These are phyloP conservation scores for Gephyroberyx darwinii DNA, from an alignment of 2,797 vertebrate genomes.

Conservation along the genomic window DNA sequence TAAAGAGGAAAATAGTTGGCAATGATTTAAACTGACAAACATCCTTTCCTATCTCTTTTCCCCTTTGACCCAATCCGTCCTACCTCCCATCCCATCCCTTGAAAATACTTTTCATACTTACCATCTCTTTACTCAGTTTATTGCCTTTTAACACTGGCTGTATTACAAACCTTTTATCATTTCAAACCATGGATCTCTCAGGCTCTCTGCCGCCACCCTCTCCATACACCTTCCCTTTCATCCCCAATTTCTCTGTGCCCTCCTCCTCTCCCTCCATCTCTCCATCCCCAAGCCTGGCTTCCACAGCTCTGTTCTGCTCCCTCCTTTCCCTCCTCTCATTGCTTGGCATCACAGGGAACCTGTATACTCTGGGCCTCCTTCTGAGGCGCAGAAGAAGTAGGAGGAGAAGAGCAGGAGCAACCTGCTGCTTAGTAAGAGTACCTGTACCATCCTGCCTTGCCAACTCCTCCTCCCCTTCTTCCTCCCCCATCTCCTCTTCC, in stretches of 20 bases:
- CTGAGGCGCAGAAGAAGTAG: constrained; percentile 76
- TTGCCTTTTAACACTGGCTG: constrained; percentile 9
- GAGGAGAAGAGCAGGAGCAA: constrained; percentile 60
- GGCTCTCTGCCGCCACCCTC: constrained; percentile 71
- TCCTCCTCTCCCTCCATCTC: constrained; percentile 77
- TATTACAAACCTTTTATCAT: constrained; percentile 2
- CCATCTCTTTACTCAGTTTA: constrained; percentile 18
- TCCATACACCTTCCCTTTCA: constrained; percentile 69
- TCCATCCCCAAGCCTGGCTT: constrained; percentile 81
- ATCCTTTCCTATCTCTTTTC: constrained; percentile 26
- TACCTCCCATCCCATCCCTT: constrained; percentile 10
- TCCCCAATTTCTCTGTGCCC: constrained; percentile 74
- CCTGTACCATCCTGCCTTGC: constrained; percentile 70
- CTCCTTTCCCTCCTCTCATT: constrained; percentile 84
- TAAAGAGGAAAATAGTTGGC: neutral
- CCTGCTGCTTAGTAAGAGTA: constrained; percentile 70
- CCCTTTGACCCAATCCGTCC: constrained; percentile 5
- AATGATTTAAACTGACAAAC: constrained; percentile 43
- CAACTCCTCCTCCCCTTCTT: constrained; percentile 73
- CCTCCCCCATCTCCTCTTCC: constrained; percentile 76
- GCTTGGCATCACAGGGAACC: constrained; percentile 85
- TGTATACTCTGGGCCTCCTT: constrained; percentile 85
- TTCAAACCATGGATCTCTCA: constrained; percentile 74
- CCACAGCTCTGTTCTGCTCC: constrained; percentile 83
- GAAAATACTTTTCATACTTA: constrained; percentile 13